A percentile compares a stretch with the other conserved stretches of the same genome.
phyloP scores from a whole-genome alignment of 2,888 invertebrate species.

The Lobophora halterata region DNA sequence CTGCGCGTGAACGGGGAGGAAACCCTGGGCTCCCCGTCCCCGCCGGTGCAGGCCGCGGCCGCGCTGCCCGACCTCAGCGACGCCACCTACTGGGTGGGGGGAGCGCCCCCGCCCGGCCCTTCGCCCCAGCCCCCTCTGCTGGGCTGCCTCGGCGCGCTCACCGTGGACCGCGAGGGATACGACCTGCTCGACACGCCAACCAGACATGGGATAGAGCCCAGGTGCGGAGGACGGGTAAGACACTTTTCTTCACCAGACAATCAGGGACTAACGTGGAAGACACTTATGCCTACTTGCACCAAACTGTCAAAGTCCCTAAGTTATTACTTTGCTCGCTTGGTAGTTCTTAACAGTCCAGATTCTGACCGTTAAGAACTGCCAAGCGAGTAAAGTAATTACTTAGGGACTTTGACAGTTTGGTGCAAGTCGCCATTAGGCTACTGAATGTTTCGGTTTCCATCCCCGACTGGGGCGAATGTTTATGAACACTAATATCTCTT shows the following conservation, averaged over 20 bases:
- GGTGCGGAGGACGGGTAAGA: slow-evolving; percentile 85
- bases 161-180: slow-evolving; percentile 85
- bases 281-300: no score
- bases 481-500: no score
- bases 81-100: slow-evolving; percentile 91
- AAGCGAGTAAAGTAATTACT: no score
- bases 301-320: no score
- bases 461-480: no score
- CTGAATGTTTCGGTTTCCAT: no score
- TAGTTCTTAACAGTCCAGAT: no score
- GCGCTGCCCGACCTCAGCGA: slow-evolving; percentile 85
- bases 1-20: slow-evolving; percentile 87
- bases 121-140: slow-evolving; percentile 79
- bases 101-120: slow-evolving; percentile 85
- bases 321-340: no score
- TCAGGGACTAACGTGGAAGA: no score
- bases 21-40: slow-evolving; percentile 83
- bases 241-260: background rate
- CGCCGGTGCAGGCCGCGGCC: slow-evolving; percentile 78
- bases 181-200: slow-evolving; percentile 86
- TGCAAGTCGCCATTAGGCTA: no score
- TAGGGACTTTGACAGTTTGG: no score
- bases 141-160: slow-evolving; percentile 91
- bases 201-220: slow-evolving; percentile 86
- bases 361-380: no score